Base-by-base conservation (phyloP, 2,797 vertebrate genomes). In the Anas bernieri region DNA sequence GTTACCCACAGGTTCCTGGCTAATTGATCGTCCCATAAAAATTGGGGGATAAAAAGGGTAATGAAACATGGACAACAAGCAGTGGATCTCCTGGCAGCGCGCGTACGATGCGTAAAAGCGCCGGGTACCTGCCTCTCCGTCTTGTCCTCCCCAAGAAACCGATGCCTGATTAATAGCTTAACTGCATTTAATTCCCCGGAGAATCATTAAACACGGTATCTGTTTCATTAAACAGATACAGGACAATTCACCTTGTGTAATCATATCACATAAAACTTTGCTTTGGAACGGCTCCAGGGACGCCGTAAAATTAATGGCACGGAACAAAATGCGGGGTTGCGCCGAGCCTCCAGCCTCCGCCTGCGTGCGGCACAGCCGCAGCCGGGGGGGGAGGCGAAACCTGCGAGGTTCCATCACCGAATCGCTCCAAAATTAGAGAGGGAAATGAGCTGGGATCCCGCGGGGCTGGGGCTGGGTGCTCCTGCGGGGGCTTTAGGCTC, bases 191-290 rank as follows among this genome's bases (percentile, higher is more conserved):
- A 86, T 86, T 94, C 97, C 96, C 97, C 2, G 4, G 5, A 76
- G 96, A 96, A 96, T 91, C 90, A 59, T 97, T 95, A 96, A 97
- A 80, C 77, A 78, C 78, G 20, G 96, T 94, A 91, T 93, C 97
- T 92, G 95, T 98, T 97, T 97, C 96, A 96, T 98, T 97, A 97
- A 93, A 83, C 95, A 88, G 97, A 96, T 94, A 92, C 95, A 86
- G 97, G 97, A 97, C 96, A 88, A 97, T 98, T 98, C 98, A 98
- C 98, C 98, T 98, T 90, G 91, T 95, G 94, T 96, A 97, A 98
- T 98, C 97, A 96, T 64, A 95, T 54, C 97, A 91, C 97, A 97
- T 97, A 97, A 97, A 98, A 96, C 97, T 94, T 97, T 96, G 96
- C 96, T 98, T 97, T 98, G 97, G 97, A 96, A 91, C 94, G 2